Evolutionary conservation across 2,888 invertebrate genomes (phyloP), one percentile per base, ranked within the genome.

Genomic region (Phania funesta): DNA sequence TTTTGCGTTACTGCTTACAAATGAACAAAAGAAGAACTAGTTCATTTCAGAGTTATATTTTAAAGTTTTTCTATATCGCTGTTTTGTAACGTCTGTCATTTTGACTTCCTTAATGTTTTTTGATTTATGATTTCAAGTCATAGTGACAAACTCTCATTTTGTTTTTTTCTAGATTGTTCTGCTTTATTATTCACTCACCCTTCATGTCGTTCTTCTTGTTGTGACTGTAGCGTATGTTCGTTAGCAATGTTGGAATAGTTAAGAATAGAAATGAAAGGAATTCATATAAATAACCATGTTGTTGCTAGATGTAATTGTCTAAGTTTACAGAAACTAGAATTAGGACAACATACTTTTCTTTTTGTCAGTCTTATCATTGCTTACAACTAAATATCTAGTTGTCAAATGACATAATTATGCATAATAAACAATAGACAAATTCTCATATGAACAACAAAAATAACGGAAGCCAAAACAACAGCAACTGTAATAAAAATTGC

Each of bases 361-460:
- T 26, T 58, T 74, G 56, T 75, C 65, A 60, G 41, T 46, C 26
- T 48, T 52, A 35, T 35, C 26, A 52, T n/a, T n/a, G n/a, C n/a
- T n/a, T n/a, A n/a, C n/a, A n/a, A n/a, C n/a, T n/a, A n/a, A 70
- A 62, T 70, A 70, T 70, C 38, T 64, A n/a, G 64, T 64, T 78
- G 54, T 64, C 48, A 75, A 70, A 65, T 75, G 70, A 70, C 80
- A 80, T 75, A 80, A 80, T 80, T 75, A 80, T 80, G 80, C 75
- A 76, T 71, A 80, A 76, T 58, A 75, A 75, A 70, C 58, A 70
- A 76, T 52, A 76, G 75, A 80, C 58, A 71, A 80, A 71, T 71
- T 71, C 56, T 50, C 65, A 5, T 65, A 41, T n/a, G n/a, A n/a
- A n/a, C 46, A 70, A 62, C 41, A 71, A 56, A 18, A 56, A 22